These are phyloP conservation scores for Vicugna pacos DNA, from an alignment of 2,113 vertebrate species.

Conservation along the genomic window DNA sequence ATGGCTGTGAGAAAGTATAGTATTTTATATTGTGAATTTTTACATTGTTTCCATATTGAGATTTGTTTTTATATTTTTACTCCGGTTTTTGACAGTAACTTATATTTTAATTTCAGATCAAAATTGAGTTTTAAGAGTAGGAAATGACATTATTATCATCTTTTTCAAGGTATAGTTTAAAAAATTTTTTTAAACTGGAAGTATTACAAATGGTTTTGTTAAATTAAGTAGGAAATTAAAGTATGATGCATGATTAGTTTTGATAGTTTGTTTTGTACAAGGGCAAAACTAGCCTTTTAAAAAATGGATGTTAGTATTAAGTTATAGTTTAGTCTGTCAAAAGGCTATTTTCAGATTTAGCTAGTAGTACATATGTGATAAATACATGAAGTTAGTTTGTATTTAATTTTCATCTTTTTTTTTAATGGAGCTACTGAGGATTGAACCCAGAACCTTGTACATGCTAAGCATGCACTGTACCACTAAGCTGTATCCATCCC, in stretches of 20 bases:
- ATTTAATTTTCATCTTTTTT: not conserved
- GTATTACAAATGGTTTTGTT: not conserved
- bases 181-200: not conserved
- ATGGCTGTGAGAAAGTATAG: not conserved
- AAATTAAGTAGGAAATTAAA: constrained; percentile 15
- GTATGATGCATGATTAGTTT: not conserved
- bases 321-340: not conserved
- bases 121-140: constrained; percentile 44
- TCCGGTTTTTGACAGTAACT: not conserved
- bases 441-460: no score
- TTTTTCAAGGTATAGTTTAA: constrained; percentile 14
- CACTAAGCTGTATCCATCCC: no score
- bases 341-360: not conserved
- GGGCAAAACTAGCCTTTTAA: not conserved
- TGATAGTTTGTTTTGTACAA: not conserved
- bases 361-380: not conserved
- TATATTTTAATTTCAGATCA: constrained; percentile 10
- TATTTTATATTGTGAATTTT: not conserved
- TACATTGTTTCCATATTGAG: not conserved
- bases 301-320: not conserved
- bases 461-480: no score
- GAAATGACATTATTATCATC: not conserved
- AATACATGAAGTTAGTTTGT: not conserved
- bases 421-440: no score
- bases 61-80: not conserved